Evolutionary conservation across 1,140 invertebrate genomes (phyloP).

Genomic region (Asobara japonica): DNA sequence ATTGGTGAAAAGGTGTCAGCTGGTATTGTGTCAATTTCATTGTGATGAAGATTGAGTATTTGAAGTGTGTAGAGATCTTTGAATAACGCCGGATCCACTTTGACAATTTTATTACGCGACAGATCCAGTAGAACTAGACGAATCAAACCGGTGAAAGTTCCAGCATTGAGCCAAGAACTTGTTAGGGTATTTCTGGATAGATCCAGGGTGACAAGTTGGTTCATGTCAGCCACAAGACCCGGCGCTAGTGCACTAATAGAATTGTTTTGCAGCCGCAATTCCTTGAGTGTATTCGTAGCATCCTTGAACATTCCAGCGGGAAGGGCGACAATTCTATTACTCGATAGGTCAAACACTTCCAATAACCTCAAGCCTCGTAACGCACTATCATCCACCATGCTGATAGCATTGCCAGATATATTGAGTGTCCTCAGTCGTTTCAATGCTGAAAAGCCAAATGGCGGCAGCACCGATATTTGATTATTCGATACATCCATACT

Average conservation of each 20-base stretch:
- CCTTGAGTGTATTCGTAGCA: slow-evolving; percentile 79
- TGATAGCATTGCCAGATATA: slow-evolving; percentile 86
- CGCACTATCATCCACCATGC: slow-evolving; percentile 84
- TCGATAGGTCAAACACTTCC: slow-evolving; percentile 84
- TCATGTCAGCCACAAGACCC: slow-evolving; percentile 83
- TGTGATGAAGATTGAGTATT: slow-evolving; percentile 82
- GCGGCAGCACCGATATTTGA: slow-evolving; percentile 82
- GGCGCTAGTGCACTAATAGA: slow-evolving; percentile 83
- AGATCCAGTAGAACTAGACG: slow-evolving; percentile 86
- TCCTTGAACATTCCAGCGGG: slow-evolving; percentile 86
- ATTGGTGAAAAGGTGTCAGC: slow-evolving; percentile 82
- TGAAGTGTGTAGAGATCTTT: slow-evolving; percentile 84
- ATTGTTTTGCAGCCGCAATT: slow-evolving; percentile 89
- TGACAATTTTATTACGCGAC: slow-evolving; percentile 84
- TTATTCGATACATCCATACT: slow-evolving; percentile 86
- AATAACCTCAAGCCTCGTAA: slow-evolving; percentile 80
- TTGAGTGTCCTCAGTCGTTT: slow-evolving; percentile 79
- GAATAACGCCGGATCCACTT: slow-evolving; percentile 83
- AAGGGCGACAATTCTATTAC: slow-evolving; percentile 87
- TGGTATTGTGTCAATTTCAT: slow-evolving; percentile 79
- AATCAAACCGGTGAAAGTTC: slow-evolving; percentile 87
- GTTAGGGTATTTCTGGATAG: slow-evolving; percentile 88
- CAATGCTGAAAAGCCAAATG: slow-evolving; percentile 81
- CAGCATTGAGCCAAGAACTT: slow-evolving; percentile 82
- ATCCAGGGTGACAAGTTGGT: slow-evolving; percentile 86